These are phyloP conservation scores for Paradisaea rubra DNA, from an alignment of 2,113 vertebrate species.

Conservation along the genomic window DNA sequence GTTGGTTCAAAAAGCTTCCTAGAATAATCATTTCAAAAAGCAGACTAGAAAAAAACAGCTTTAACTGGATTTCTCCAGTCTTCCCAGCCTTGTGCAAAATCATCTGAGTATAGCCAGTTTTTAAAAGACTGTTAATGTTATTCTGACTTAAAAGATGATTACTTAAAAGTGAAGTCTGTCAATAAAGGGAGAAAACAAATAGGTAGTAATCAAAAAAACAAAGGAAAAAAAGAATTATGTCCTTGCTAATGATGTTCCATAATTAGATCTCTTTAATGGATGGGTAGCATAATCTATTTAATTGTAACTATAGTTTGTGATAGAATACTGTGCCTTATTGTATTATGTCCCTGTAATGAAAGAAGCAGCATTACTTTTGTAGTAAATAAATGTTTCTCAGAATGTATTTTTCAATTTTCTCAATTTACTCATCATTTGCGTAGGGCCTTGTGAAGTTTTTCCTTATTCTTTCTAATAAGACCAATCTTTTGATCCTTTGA, in stretches of 20 bases:
- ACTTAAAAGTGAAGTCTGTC: constrained; percentile 19
- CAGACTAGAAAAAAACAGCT: background rate
- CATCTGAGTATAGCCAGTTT: background rate
- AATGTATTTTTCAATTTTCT: background rate
- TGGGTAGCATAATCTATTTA: constrained; percentile 16
- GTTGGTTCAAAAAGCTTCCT: background rate
- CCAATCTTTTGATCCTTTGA: background rate
- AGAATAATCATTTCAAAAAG: background rate
- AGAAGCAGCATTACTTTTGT: background rate
- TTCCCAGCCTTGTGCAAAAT: background rate
- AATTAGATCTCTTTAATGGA: constrained; percentile 34
- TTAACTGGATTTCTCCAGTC: background rate
- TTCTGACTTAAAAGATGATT: background rate
- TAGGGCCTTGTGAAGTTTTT: background rate
- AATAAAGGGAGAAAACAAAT: constrained; percentile 6
- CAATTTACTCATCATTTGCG: background rate
- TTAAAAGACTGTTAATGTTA: background rate
- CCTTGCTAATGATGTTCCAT: background rate
- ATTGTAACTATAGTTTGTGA: constrained; percentile 3
- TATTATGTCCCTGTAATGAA: background rate
- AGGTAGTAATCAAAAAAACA: background rate
- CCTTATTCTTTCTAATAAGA: background rate
- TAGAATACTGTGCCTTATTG: background rate
- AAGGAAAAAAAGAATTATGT: background rate
- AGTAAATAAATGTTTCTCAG: background rate